A percentile compares a stretch with the other conserved stretches of the same genome.
Conservation (phyloP, 2,797 vertebrate genomes). For the Paguma larvata region DNA sequence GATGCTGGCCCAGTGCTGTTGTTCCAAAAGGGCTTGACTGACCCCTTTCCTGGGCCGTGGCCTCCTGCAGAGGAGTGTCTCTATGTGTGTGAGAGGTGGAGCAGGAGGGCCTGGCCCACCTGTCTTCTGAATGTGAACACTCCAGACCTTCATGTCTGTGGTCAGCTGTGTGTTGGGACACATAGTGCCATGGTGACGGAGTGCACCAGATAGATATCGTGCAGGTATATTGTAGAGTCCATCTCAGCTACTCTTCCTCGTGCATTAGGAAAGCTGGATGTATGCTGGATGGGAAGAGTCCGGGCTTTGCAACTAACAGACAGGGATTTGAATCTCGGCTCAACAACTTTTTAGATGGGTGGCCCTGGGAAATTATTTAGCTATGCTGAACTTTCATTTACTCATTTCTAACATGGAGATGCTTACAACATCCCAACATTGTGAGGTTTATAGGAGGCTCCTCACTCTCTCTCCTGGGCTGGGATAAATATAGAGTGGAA, state of each 20-base stretch:
- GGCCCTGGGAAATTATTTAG: slow-evolving; percentile 23
- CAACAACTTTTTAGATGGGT: background rate
- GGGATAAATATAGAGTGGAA: background rate
- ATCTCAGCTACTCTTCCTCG: background rate
- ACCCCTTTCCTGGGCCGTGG: background rate
- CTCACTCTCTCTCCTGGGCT: background rate
- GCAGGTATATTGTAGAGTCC: background rate
- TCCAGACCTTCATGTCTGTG: background rate
- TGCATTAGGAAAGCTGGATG: background rate
- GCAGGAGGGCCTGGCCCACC: background rate
- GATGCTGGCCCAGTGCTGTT: background rate
- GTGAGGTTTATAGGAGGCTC: background rate
- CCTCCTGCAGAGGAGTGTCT: background rate
- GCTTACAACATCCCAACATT: background rate
- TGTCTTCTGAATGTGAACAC: background rate
- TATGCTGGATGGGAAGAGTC: background rate
- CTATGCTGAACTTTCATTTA: slow-evolving; percentile 28
- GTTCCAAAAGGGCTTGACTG: slow-evolving; percentile 5
- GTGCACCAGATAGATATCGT: background rate
- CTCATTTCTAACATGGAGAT: slow-evolving; percentile 38
- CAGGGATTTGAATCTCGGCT: slow-evolving; percentile 3
- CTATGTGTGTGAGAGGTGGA: background rate
- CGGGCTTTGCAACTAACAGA: background rate
- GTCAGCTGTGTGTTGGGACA: background rate
- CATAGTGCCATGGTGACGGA: background rate